Percentiles rank a stretch among this genome's conserved stretches.
Conservation (phyloP, 2,113 vertebrate genomes). For the Chlamydotis undulata region DNA sequence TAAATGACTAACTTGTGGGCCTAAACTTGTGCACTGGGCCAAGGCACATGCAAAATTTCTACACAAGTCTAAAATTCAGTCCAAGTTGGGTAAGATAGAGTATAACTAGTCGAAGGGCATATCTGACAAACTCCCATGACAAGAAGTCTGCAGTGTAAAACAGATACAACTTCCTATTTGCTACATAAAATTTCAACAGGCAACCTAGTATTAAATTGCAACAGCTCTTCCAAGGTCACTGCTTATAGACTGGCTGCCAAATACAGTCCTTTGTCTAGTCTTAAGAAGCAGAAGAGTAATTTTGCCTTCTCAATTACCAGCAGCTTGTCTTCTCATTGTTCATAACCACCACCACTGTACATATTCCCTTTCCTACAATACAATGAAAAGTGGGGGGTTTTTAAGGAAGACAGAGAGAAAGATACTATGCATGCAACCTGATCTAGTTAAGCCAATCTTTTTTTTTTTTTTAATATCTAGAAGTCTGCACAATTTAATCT, state of each 20-base stretch:
- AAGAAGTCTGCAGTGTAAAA: background rate
- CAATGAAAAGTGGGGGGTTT: background rate
- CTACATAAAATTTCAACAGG: background rate
- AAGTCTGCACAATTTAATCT: background rate
- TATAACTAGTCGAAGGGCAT: background rate
- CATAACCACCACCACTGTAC: background rate
- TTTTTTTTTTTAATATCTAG: background rate
- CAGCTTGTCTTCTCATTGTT: background rate
- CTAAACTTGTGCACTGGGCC: background rate
- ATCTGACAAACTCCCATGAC: background rate
- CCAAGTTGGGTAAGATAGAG: background rate
- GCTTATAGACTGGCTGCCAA: background rate
- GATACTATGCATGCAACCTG: background rate
- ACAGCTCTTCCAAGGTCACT: background rate
- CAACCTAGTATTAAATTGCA: background rate
- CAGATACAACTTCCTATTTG: background rate
- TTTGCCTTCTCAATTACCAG: slow-evolving; percentile 17
- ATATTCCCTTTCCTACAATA: background rate
- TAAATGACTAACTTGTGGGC: background rate
- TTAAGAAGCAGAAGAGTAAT: background rate
- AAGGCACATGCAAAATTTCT: background rate
- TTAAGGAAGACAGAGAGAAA: background rate
- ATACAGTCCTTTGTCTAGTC: background rate
- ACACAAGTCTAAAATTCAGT: background rate
- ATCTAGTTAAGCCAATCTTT: background rate